Base-by-base conservation (phyloP, 2,888 invertebrate species). In the Leucoptera coffeella region DNA sequence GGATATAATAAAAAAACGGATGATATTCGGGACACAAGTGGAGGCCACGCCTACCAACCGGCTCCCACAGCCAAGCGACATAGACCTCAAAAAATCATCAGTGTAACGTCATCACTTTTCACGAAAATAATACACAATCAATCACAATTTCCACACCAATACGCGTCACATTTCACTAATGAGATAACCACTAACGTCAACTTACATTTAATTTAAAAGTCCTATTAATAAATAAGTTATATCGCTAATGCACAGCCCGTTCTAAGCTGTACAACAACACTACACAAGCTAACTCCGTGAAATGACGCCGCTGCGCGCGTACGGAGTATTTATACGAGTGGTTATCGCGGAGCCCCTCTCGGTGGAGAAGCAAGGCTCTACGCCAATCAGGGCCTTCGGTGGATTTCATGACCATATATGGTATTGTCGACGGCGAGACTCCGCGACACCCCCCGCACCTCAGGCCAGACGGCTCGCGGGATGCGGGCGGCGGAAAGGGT, bases 371-470 rank as follows among this genome's bases (percentile, higher is more conserved):
- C 50, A 45, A 43, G 47, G 47, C 46, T 51, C 48, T 60, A 73
- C 55, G 55, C 80, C 81, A 81, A 81, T 80, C 62, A 73, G 58
- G 62, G 65, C 64, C 11, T 73, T 76, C 48, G 46, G 42, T 47
- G 58, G 52, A 47, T 47, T 48, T 46, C 77, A 76, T 79, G 72
- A 75, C 80, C 80, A 78, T 80, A 80, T 79, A 80, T 74, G 79
- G 80, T 65, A 74, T 72, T 75, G 64, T 59, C 73, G 75, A 75
- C 64, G 74, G 65, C 69, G 75, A 69, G 73, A 46, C 57, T 60
- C 53, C 64, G 71, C 61, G 52, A 40, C 43, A 44, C 52, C 50
- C 42, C 42, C 38, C 43, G 34, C 29, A 6, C 8, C 25, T 26
- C 13, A n/a, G n/a, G 26, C 19, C 26, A 26, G 26, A n/a, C n/a